phyloP scores from a whole-genome alignment of 92 coral and sea anemone genomes.

The Umimayanthus kanabou region DNA sequence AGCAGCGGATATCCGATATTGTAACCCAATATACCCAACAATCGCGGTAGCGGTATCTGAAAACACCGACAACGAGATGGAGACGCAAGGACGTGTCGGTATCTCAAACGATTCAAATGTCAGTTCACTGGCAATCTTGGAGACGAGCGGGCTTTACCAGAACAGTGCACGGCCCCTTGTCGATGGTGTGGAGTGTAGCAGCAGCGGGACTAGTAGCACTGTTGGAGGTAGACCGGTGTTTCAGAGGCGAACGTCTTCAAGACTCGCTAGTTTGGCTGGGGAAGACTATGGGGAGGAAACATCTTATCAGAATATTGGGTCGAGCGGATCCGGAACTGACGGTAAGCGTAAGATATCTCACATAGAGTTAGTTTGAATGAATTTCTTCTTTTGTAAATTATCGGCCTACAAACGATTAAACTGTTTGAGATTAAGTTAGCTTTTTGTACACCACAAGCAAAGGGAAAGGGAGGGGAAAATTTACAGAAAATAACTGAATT shows the following conservation, averaged over 20 bases:
- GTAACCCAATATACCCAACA: conserved; percentile 5
- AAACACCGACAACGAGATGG: not conserved
- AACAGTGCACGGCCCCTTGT: not conserved
- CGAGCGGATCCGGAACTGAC: not conserved
- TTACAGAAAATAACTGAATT: not conserved
- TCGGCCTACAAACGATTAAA: not conserved
- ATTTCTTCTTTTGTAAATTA: not conserved
- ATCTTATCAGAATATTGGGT: conserved; percentile 1
- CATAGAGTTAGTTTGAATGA: not conserved
- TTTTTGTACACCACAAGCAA: not conserved
- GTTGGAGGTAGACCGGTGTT: not conserved
- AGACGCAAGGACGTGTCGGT: not conserved
- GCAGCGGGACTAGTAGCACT: not conserved
- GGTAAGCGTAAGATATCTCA: not conserved
- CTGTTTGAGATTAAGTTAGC: not conserved
- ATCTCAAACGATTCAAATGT: not conserved
- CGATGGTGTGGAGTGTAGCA: not conserved
- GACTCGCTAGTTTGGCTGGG: too few relatives aligned
- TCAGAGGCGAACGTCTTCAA: not conserved
- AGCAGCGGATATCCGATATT: too few relatives aligned
- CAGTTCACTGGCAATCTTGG: not conserved
- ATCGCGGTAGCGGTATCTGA: not conserved
- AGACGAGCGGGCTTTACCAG: not conserved
- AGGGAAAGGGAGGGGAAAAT: not conserved
- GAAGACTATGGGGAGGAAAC: not conserved